Evolutionary conservation across 2,797 vertebrate genomes (phyloP).

Genomic region (Spatula versicolor): DNA sequence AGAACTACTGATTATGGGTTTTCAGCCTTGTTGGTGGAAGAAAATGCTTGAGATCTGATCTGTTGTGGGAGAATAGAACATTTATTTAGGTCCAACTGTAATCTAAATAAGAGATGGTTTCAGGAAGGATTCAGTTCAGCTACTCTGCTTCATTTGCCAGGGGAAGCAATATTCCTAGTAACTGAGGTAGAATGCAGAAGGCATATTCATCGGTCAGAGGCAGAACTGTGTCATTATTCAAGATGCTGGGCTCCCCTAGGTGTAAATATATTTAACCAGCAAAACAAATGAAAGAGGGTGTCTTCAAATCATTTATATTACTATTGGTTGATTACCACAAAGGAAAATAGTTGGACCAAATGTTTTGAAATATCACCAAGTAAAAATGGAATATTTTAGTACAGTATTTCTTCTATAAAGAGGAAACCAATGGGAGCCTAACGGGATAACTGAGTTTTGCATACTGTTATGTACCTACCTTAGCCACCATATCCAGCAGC

Average conservation of each 20-base stretch:
- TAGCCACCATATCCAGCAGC: neutral
- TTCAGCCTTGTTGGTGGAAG: neutral
- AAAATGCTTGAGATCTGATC: neutral
- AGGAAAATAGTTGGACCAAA: neutral
- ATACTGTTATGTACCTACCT: neutral
- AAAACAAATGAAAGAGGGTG: neutral
- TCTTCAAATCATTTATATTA: neutral
- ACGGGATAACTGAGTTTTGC: neutral
- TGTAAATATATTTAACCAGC: neutral
- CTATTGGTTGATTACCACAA: neutral
- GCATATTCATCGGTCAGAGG: neutral
- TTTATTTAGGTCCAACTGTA: neutral
- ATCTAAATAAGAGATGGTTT: neutral
- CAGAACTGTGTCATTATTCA: neutral
- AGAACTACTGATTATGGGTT: neutral
- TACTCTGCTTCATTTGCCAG: neutral
- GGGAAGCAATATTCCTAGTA: neutral
- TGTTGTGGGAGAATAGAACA: neutral
- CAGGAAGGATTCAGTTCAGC: neutral
- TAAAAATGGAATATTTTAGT: neutral
- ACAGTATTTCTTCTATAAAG: neutral
- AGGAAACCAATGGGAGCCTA: neutral
- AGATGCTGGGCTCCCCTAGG: neutral
- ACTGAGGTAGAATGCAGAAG: neutral
- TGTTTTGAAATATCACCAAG: neutral